Evolutionary conservation across 2,797 vertebrate species (phyloP), one percentile per base, ranked within the genome.

Genomic region (Oryzias sinensis): DNA sequence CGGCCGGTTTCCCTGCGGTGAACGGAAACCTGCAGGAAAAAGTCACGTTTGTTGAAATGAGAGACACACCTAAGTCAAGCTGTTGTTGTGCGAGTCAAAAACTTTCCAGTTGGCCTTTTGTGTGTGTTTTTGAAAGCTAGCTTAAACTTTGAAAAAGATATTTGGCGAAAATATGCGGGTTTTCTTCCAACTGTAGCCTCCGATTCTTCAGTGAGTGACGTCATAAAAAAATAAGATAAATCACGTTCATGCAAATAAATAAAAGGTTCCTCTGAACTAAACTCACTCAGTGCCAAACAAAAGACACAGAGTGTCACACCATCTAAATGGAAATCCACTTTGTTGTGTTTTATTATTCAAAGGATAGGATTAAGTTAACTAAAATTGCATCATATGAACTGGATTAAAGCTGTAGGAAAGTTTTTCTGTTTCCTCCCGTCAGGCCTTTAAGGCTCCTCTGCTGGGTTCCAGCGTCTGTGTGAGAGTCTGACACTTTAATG

Each of bases 41-140:
- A 40, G 20, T 22, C 20, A 22, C 20, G 33, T 37, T 37, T 37
- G 33, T 37, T 48, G 24, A 6, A 48, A 13, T 37, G 11, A 37
- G 33, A 37, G 33, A 37, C 15, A n/a, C 43, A 44, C 43, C 43
- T 14, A 9, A 40, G 22, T 8, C 2, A 41, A 20, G 13, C 4
- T 24, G 6, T 44, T 16, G 43, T 44, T 14, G 4, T 49, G 3
- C 6, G n/a, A 37, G 51, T 46, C 3, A 50, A 57, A 29, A 17
- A 15, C 43, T 54, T n/a, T 44, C 16, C 13, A 25, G 6, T 50
- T 17, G 9, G 27, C 27, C 64, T 17, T 17, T 27, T 51, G 44
- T 40, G 57, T 62, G 4, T 5, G 18, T 53, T 70, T 65, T 72
- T 68, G 43, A 47, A 42, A 53, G 72, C 72, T 72, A 78, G 54